Percentiles rank a stretch among this genome's conserved stretches.
These are phyloP conservation scores for Pseudochromis fuscus DNA, from an alignment of 2,797 vertebrate genomes.

Conservation along the genomic window DNA sequence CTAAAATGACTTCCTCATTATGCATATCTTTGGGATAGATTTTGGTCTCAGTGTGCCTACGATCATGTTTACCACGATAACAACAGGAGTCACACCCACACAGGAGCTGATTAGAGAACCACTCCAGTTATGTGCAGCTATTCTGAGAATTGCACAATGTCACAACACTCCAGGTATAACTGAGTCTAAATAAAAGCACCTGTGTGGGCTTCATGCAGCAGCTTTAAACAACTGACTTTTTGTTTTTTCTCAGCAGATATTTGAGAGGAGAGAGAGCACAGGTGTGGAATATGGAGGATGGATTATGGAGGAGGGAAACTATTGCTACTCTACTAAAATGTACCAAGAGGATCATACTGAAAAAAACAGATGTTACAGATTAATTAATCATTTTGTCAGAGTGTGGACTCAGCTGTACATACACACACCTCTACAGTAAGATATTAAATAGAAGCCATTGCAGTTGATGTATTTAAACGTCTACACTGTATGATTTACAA, in stretches of 20 bases:
- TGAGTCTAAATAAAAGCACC: neutral
- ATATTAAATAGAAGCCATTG: no score
- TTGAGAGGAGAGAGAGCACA: neutral
- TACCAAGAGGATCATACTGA: no score
- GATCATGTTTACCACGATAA: neutral
- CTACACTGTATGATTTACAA: no score
- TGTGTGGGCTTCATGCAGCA: neutral
- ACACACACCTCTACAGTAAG: no score
- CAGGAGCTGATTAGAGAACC: neutral
- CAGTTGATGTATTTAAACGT: no score
- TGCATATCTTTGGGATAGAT: neutral
- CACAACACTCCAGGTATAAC: neutral
- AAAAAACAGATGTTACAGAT: no score
- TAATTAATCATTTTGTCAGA: no score
- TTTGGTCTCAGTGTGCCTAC: neutral
- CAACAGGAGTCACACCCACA: neutral
- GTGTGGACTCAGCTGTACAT: no score
- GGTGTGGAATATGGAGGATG: no score
- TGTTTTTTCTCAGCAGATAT: neutral
- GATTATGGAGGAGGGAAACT: no score
- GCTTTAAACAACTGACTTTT: neutral
- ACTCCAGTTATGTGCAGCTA: neutral
- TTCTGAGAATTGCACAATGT: neutral
- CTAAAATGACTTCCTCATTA: neutral
- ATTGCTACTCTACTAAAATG: no score